A percentile compares a stretch with the other conserved stretches of the same genome.
phyloP scores from a whole-genome alignment of 1,140 invertebrate species.

The Hylaeus volcanicus region DNA sequence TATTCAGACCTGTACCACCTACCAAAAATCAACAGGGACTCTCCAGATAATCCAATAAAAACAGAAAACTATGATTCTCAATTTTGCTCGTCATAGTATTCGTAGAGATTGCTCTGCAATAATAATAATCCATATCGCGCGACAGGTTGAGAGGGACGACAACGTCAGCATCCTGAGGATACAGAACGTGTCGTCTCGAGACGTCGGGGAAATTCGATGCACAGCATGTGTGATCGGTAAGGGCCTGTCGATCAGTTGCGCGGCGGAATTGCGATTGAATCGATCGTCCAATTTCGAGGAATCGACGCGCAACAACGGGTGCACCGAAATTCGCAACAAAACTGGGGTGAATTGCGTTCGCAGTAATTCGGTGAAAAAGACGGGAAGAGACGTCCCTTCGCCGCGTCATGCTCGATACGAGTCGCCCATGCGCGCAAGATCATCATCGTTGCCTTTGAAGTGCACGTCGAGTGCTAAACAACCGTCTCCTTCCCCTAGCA shows the following conservation, averaged over 20 bases:
- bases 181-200: constrained; percentile 77
- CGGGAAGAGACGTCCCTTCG: constrained; percentile 1
- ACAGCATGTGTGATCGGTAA: constrained; percentile 64
- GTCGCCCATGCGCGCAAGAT: constrained; percentile 12
- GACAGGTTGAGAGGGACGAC: constrained; percentile 79
- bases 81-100: too few species aligned
- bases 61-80: too few species aligned
- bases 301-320: neutral
- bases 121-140: too few species aligned
- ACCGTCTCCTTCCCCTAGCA: constrained; percentile 18
- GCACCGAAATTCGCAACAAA: neutral
- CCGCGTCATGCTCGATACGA: constrained; percentile 25
- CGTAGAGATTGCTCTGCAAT: too few species aligned
- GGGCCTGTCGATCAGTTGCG: constrained; percentile 67
- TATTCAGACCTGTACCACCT: too few species aligned
- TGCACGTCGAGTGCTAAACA: neutral
- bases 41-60: too few species aligned
- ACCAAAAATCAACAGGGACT: too few species aligned
- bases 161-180: constrained; percentile 82
- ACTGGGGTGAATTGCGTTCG: neutral
- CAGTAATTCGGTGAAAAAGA: neutral
- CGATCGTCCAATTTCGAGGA: constrained; percentile 5
- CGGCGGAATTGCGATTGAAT: constrained; percentile 62
- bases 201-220: constrained; percentile 80
- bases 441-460: constrained; percentile 50